phyloP scores from a whole-genome alignment of 2,113 vertebrate genomes.

The Ammodytes marinus region DNA sequence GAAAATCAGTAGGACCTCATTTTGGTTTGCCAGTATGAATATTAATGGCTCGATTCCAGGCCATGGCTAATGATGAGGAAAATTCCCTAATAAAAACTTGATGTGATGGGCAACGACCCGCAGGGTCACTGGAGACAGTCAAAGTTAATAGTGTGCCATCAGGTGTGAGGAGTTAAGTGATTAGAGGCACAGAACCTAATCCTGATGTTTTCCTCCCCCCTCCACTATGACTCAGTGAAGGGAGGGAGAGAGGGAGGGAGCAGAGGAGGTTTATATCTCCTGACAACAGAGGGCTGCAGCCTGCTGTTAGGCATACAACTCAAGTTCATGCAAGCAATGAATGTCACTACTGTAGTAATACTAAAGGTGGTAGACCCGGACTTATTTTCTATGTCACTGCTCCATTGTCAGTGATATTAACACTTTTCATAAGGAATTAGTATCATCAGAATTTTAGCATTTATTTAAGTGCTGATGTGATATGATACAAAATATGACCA shows the following conservation, averaged over 20 bases:
- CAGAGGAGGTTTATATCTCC: constrained; percentile 64
- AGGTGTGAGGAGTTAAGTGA: constrained; percentile 86
- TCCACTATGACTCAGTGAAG: constrained; percentile 59
- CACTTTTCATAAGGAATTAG: not conserved
- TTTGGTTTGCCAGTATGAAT: constrained; percentile 83
- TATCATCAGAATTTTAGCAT: not conserved
- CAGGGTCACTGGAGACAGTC: constrained; percentile 86
- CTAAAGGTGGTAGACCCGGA: constrained; percentile 2
- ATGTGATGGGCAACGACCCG: constrained; percentile 87
- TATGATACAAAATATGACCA: not conserved
- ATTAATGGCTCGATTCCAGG: constrained; percentile 86
- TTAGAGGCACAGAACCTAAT: constrained; percentile 83
- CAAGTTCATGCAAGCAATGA: constrained; percentile 14
- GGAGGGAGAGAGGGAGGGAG: constrained; percentile 26
- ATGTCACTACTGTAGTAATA: constrained; percentile 6
- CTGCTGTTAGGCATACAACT: constrained; percentile 26
- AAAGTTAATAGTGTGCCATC: constrained; percentile 87
- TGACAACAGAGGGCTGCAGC: constrained; percentile 53
- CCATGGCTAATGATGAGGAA: constrained; percentile 88
- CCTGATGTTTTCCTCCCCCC: constrained; percentile 76
- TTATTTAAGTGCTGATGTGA: not conserved
- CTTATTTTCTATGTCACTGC: constrained; percentile 14
- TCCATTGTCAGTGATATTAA: constrained; percentile 3
- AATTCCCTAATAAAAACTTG: constrained; percentile 90
- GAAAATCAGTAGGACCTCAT: constrained; percentile 81